phyloP scores from a whole-genome alignment of 2,888 invertebrate species.

The Scelioninae gen. 1 region DNA sequence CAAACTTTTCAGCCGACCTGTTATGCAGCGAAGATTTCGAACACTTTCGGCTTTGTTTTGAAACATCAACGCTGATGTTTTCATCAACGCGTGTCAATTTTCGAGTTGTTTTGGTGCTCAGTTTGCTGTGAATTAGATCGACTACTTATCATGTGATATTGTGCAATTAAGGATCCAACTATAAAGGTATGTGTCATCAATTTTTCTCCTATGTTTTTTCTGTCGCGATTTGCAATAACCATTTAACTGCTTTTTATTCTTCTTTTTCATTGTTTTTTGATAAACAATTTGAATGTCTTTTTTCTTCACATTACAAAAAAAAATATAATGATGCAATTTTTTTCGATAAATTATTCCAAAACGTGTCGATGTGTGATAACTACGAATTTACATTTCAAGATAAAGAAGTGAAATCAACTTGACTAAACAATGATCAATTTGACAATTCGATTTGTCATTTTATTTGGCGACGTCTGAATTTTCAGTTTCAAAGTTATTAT shows the following conservation, averaged over 20 bases:
- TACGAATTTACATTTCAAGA: constrained; percentile 4
- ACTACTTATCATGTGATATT: constrained; percentile 14
- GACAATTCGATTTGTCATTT: too few relatives aligned
- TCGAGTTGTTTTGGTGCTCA: constrained; percentile 10
- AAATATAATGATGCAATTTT: background rate
- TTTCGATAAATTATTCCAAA: too few relatives aligned
- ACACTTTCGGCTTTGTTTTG: constrained; percentile 34
- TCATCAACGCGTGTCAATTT: constrained; percentile 43
- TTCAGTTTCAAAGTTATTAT: constrained; percentile 19
- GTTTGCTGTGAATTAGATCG: constrained; percentile 5
- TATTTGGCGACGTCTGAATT: background rate
- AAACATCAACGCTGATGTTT: constrained; percentile 26
- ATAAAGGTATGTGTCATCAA: constrained; percentile 17
- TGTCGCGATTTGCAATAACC: constrained; percentile 4
- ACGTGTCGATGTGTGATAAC: background rate
- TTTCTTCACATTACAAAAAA: background rate
- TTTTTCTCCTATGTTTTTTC: background rate
- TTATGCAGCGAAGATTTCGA: constrained; percentile 22
- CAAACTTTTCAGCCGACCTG: too few relatives aligned
- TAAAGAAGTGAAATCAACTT: background rate
- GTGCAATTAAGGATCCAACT: constrained; percentile 19
- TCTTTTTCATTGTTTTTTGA: background rate
- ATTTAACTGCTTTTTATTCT: background rate
- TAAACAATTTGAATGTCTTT: background rate
- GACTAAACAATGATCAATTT: background rate